Evolutionary conservation across 30 jellyfish, hydroid and myxozoan genomes (phyloP), one percentile per base, ranked within the genome.

Genomic region (Aurelia sp.): DNA sequence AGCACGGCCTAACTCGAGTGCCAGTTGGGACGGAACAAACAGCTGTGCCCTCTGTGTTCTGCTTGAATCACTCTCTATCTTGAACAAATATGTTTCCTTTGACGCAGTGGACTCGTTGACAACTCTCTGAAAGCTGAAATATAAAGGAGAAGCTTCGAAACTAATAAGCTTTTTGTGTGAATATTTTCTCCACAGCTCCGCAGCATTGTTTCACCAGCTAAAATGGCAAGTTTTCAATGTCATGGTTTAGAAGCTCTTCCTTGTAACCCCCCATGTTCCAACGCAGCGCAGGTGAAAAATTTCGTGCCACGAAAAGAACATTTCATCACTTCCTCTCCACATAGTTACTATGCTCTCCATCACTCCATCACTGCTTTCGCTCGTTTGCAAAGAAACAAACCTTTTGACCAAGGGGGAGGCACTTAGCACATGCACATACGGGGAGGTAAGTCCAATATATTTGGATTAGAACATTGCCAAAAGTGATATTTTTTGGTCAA

Each of bases 151-250:
- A 67, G 44, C 90, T 40, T 72, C 78, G 30, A 67, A 71, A 81
- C 73, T 52, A 57, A 63, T 59, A 40, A 61, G 69, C 57, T 48
- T 19, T 48, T 58, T 62, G 48, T 47, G 72, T 64, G 76, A 78
- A 64, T 58, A 67, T 67, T 52, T 63, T 84, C 86, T 66, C 78
- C 93, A 84, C 93, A 84, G 93, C 93, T 84, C 63, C 88, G 57
- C 75, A 27, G 93, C 93, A 84, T 84, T 84, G 93, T 84, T 84
- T 72, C 85, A 73, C 93, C 93, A 61, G 91, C 71, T 63, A 81
- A 64, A 79, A 19, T 66, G 69, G 69, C 2, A 59, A 59, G 33
- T 5, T 0, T 2, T 59, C 33, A 21, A 18, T 9, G 69, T 59
- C 69, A 18, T 21, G 24, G 69, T 59, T 59, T 9, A 21, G 13